Evolutionary conservation across 2,113 vertebrate species (phyloP).

Genomic region (Boulengeromyrus knoepffleri): DNA sequence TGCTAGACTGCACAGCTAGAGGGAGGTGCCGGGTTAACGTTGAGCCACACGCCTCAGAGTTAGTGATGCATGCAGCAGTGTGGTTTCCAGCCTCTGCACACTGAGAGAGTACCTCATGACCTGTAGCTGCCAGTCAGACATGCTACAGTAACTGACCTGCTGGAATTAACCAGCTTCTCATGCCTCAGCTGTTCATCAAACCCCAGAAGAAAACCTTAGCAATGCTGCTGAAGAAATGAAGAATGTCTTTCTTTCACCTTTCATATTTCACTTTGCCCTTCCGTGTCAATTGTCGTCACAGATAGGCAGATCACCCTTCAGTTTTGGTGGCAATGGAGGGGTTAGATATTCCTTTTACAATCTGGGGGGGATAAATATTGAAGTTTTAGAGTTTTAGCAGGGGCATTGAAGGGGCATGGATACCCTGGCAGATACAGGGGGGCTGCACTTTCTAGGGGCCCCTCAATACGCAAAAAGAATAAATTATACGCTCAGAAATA

Average conservation of each 20-base stretch:
- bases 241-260: background rate
- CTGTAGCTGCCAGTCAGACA: background rate
- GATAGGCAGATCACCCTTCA: slow-evolving; percentile 26
- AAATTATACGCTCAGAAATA: background rate
- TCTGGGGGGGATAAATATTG: slow-evolving; percentile 48
- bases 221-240: background rate
- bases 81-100: background rate
- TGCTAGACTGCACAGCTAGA: background rate
- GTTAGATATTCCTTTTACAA: slow-evolving; percentile 45
- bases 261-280: background rate
- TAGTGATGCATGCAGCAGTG: background rate
- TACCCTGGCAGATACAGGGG: background rate
- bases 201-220: background rate
- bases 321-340: slow-evolving; percentile 25
- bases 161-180: background rate
- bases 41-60: background rate
- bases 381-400: slow-evolving; percentile 37
- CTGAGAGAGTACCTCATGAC: background rate
- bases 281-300: background rate
- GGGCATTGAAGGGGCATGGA: background rate
- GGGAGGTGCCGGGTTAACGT: background rate
- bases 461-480: background rate
- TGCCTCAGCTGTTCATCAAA: background rate
- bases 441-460: background rate
- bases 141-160: background rate